A percentile compares a stretch with the other conserved stretches of the same genome.
These are phyloP conservation scores for Drosophila yakuba DNA, from an alignment of 1,140 invertebrate genomes.

Conservation along the genomic window DNA sequence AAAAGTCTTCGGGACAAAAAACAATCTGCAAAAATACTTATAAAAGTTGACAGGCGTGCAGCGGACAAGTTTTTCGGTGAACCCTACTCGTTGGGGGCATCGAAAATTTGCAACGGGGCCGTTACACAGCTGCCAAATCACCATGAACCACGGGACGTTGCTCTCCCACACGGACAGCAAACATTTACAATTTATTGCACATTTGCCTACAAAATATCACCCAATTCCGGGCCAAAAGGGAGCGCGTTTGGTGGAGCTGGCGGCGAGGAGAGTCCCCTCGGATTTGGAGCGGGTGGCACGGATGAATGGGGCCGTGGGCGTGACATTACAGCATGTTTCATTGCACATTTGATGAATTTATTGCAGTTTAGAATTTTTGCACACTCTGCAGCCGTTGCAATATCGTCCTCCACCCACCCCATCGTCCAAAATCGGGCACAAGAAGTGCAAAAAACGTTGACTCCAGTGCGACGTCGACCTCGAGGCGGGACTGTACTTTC, in stretches of 20 bases:
- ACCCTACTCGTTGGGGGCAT: constrained; percentile 51
- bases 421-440: background rate
- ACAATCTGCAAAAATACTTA: constrained; percentile 78
- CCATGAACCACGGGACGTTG: constrained; percentile 4
- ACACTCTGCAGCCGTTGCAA: constrained; percentile 74
- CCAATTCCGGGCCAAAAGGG: constrained; percentile 62
- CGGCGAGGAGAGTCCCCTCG: constrained; percentile 19
- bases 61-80: constrained; percentile 73
- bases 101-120: constrained; percentile 57
- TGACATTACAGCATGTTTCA: constrained; percentile 84
- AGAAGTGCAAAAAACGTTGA: constrained; percentile 42
- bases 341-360: constrained; percentile 84
- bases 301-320: constrained; percentile 55
- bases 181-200: constrained; percentile 83
- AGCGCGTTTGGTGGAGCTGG: constrained; percentile 58
- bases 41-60: constrained; percentile 80
- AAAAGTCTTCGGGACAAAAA: constrained; percentile 51
- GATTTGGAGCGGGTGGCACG: constrained; percentile 2
- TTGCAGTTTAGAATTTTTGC: constrained; percentile 84
- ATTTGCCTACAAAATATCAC: constrained; percentile 82
- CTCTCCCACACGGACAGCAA: constrained; percentile 39
- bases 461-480: constrained; percentile 38
- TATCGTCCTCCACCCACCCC: constrained; percentile 23
- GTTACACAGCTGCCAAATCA: constrained; percentile 33
- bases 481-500: constrained; percentile 18